Base-by-base conservation (phyloP, 2,113 vertebrate genomes). In the Uropsilus gracilis region DNA sequence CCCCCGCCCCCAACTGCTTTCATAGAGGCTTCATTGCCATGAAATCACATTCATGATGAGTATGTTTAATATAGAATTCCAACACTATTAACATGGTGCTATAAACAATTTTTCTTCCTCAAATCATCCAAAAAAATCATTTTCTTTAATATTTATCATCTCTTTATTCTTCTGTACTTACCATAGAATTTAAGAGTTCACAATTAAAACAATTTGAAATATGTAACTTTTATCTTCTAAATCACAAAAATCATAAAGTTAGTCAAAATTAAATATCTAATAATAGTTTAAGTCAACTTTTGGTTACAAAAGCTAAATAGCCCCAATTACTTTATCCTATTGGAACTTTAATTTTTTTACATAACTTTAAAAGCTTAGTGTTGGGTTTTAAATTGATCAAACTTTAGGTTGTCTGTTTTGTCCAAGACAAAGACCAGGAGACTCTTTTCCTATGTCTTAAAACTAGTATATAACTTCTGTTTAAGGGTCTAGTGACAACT, bases 401-500 rank as follows among this genome's bases (percentile, higher is more conserved):
- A 75, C 59, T 94, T 81, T 71, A 64, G 37, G 14, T 61, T 20
- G 75, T 95, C 75, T 63, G 18, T 94, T 98, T 97, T 88, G 82
- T 85, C 78, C 64, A 28, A 97, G 95, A 96, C 75, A 96, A 94
- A 96, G n/a, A 84, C 63, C 53, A 34, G 88, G 53, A 55, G 17
- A 95, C 57, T 96, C 75, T 46, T 93, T 95, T 89, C 75, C 92
- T 97, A n/a, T 96, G 78, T 69, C 76, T 95, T 98, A 97, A 92
- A 91, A 86, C 63, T 75, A 59, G 13, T 94, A 96, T 97, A 97
- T 94, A 98, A 98, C 96, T 97, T 95, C 94, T 98, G 94, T 97
- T 97, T 94, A 98, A 97, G 88, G 72, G 73, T 9, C 80, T 89
- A 95, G 50, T 98, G 97, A 98, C 94, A 98, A 96, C 50, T 94